Evolutionary conservation across 2,888 invertebrate species (phyloP).

Genomic region (Drosophila demipolita): DNA sequence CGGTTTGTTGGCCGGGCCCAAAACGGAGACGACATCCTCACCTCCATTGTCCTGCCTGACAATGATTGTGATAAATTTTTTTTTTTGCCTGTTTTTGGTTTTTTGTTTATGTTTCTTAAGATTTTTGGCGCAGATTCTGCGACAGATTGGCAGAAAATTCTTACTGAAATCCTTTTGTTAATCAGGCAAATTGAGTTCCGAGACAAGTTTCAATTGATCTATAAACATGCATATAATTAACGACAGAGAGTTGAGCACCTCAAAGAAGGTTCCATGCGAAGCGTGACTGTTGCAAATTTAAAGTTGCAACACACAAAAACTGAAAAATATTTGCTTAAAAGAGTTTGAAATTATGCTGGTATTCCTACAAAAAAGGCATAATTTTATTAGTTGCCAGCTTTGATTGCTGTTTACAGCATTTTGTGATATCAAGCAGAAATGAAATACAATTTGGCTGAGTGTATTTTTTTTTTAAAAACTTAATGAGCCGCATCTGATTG

Average conservation of each 20-base stretch:
- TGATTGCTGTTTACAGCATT: neutral
- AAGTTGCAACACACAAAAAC: neutral
- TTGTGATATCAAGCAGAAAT: neutral
- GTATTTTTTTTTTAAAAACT: conserved; percentile 15
- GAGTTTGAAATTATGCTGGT: neutral
- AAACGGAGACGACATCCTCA: neutral
- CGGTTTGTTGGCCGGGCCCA: neutral
- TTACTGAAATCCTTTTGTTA: neutral
- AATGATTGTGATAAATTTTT: neutral
- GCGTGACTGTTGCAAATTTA: neutral
- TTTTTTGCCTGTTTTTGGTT: neutral
- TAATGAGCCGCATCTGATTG: conserved; percentile 51
- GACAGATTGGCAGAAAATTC: too few species aligned
- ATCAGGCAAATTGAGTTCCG: neutral
- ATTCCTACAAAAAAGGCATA: neutral
- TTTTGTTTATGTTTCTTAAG: neutral
- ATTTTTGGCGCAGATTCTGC: too few species aligned
- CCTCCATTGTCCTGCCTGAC: conserved; percentile 7
- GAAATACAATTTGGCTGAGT: conserved; percentile 10
- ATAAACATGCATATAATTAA: conserved; percentile 14
- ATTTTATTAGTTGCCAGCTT: neutral
- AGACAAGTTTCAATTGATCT: too few species aligned
- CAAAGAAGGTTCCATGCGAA: neutral
- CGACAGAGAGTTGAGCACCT: neutral
- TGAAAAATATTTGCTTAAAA: neutral